Evolutionary conservation across 1,140 invertebrate species (phyloP).

Genomic region (Diachasma alloeum): DNA sequence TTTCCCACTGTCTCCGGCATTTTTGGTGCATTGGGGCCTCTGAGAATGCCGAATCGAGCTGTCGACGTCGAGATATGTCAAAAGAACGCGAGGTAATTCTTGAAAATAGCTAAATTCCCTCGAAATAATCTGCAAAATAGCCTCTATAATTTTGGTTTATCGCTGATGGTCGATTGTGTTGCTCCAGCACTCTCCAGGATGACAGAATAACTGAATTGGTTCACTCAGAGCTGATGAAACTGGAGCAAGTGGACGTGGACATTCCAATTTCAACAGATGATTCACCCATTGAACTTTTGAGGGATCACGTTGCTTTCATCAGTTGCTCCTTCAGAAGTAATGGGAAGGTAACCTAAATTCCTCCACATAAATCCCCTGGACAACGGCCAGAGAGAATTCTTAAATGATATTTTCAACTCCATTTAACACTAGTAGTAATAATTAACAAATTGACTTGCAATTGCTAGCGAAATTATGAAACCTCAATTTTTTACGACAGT

Average conservation of each 20-base stretch:
- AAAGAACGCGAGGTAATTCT: not conserved
- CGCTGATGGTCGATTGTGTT: not conserved
- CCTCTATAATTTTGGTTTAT: no score
- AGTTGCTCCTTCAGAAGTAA: constrained; percentile 42
- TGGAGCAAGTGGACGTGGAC: constrained; percentile 36
- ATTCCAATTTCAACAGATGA: constrained; percentile 29
- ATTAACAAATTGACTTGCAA: no score
- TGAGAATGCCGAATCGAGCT: not conserved
- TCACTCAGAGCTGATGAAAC: constrained; percentile 36
- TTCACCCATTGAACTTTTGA: constrained; percentile 36
- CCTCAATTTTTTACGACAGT: no score
- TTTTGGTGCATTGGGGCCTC: no score
- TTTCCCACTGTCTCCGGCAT: not conserved
- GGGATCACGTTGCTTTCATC: constrained; percentile 48
- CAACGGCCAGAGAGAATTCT: no score
- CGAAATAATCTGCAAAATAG: no score
- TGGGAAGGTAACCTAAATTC: constrained; percentile 38
- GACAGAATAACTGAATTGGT: constrained; percentile 39
- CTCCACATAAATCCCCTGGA: not conserved
- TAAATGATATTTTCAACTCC: no score
- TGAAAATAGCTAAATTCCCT: no score
- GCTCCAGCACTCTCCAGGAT: constrained; percentile 39
- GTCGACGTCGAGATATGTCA: not conserved
- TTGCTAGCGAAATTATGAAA: no score
- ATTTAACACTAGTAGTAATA: no score